These are phyloP conservation scores for Cydia strobilella DNA, from an alignment of 1,140 invertebrate genomes.

Conservation along the genomic window DNA sequence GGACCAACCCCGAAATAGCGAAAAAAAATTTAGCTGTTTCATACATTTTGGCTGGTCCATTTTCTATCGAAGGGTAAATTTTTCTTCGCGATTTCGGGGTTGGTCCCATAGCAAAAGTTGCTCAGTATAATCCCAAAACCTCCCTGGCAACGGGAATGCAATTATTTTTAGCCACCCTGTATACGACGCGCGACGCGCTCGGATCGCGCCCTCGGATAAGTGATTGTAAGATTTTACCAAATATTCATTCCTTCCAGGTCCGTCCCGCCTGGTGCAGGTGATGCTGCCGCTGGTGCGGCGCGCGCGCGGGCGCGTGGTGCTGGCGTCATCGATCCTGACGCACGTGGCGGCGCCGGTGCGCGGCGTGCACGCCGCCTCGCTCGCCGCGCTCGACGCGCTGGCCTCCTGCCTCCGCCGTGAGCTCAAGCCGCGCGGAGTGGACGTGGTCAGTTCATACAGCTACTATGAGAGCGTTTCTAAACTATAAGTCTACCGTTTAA, in stretches of 20 bases:
- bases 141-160: too few species aligned
- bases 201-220: too few species aligned
- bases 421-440: constrained; percentile 87
- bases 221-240: constrained; percentile 1
- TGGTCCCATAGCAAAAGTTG: too few species aligned
- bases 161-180: too few species aligned
- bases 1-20: too few species aligned
- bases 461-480: not conserved
- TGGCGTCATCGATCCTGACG: constrained; percentile 86
- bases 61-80: too few species aligned
- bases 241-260: constrained; percentile 64
- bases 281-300: constrained; percentile 89
- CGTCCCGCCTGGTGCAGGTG: constrained; percentile 87
- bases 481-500: too few species aligned
- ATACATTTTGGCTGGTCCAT: too few species aligned
- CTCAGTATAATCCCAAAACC: too few species aligned
- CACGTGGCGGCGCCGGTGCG: constrained; percentile 88
- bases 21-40: too few species aligned
- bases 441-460: constrained; percentile 79
- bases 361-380: constrained; percentile 88
- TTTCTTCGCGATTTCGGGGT: too few species aligned
- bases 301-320: constrained; percentile 86
- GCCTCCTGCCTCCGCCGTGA: constrained; percentile 90
- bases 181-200: too few species aligned
- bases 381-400: constrained; percentile 90